Evolutionary conservation across 2,888 invertebrate species (phyloP).

Genomic region (Bellardia bayeri): DNA sequence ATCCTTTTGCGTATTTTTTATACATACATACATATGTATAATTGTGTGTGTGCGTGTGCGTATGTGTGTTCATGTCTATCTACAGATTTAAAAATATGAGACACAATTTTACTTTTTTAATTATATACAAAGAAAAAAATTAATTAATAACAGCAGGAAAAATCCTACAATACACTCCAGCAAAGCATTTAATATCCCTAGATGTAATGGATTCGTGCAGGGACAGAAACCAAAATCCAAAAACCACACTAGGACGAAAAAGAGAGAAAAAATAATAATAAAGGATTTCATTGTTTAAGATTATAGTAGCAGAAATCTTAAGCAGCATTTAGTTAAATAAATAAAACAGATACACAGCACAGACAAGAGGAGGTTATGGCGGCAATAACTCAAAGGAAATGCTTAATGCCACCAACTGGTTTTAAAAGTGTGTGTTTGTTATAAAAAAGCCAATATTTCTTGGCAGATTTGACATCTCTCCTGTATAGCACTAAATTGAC

Average conservation of each 20-base stretch:
- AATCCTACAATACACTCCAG: neutral
- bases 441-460: no score
- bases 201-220: neutral
- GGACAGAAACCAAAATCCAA: neutral
- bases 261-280: conserved; percentile 5
- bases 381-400: conserved; percentile 1
- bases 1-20: neutral
- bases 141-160: conserved; percentile 56
- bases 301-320: conserved; percentile 30
- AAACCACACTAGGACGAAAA: neutral
- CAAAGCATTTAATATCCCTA: conserved; percentile 17
- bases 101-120: conserved; percentile 57
- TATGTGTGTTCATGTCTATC: neutral
- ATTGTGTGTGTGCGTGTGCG: neutral
- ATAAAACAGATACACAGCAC: conserved; percentile 28
- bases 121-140: conserved; percentile 44
- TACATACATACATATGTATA: neutral
- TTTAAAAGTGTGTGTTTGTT: no score
- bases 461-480: no score
- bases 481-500: no score
- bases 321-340: conserved; percentile 55
- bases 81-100: conserved; percentile 37
- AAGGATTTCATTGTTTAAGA: conserved; percentile 50
- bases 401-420: conserved; percentile 9
- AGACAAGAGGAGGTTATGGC: neutral